Percentiles rank a stretch among this genome's conserved stretches.
Evolutionary conservation across 2,888 invertebrate genomes (phyloP).

Genomic region (Eumerus sabulonum): DNA sequence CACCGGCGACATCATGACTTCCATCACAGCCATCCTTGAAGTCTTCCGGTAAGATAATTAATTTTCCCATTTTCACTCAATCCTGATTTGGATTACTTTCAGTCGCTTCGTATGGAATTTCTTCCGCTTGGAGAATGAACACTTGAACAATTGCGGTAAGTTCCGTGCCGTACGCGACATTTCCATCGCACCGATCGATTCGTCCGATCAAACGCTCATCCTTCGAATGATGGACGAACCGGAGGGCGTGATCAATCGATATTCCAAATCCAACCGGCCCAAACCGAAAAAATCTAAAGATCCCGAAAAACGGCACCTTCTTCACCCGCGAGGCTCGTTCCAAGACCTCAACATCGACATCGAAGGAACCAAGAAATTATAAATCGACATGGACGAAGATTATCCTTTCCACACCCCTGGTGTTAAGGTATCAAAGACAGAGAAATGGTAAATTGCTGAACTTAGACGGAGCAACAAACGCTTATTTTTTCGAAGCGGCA

Average conservation of each 20-base stretch:
- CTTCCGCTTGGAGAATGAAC: conserved; percentile 99
- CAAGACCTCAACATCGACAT: conserved; percentile 77
- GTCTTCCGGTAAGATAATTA: conserved; percentile 86
- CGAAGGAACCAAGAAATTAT: conserved; percentile 76
- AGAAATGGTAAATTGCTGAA: conserved; percentile 1
- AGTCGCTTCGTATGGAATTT: conserved; percentile 99
- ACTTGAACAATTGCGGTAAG: conserved; percentile 99
- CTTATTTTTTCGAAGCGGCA: conserved; percentile 64
- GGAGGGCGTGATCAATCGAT: conserved; percentile 90
- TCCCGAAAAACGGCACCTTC: conserved; percentile 81
- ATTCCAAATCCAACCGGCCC: conserved; percentile 82
- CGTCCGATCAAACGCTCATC: conserved; percentile 93
- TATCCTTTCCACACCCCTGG: conserved; percentile 12
- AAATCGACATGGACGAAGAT: conserved; percentile 23
- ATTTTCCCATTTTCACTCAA: background rate
- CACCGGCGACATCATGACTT: conserved; percentile 89
- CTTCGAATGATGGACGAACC: conserved; percentile 97
- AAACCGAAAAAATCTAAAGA: conserved; percentile 82
- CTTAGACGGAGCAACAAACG: conserved; percentile 42
- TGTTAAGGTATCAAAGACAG: conserved; percentile 46
- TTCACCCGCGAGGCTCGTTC: conserved; percentile 78
- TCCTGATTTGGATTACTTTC: conserved; percentile 38
- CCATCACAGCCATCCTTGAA: conserved; percentile 90
- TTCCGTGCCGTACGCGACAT: conserved; percentile 99
- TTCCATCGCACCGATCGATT: conserved; percentile 95